phyloP scores from a whole-genome alignment of 2,113 vertebrate species.

The Hemicordylus capensis region DNA sequence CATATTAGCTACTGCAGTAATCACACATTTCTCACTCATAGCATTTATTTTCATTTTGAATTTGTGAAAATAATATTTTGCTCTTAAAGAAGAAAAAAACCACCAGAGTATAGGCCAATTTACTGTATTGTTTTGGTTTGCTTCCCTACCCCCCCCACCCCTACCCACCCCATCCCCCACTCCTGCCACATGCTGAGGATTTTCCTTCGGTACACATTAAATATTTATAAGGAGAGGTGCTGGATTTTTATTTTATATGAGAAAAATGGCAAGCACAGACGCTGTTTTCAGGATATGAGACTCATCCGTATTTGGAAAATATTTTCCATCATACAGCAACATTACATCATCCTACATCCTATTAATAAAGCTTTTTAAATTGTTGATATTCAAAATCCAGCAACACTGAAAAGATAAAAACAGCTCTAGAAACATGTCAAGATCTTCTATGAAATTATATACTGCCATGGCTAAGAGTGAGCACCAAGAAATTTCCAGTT shows the following conservation, averaged over 20 bases:
- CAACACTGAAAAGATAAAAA: background rate
- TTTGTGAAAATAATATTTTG: conserved; percentile 40
- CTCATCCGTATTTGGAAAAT: background rate
- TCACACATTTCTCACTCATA: conserved; percentile 1
- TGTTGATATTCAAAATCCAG: background rate
- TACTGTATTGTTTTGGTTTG: conserved; percentile 30
- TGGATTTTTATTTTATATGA: background rate
- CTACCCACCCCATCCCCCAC: too few relatives aligned
- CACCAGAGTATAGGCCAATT: conserved; percentile 26
- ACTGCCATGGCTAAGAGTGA: background rate
- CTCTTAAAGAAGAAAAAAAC: conserved; percentile 1
- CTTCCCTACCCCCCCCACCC: too few relatives aligned
- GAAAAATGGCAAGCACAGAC: background rate
- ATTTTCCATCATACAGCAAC: conserved; percentile 27
- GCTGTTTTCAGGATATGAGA: background rate
- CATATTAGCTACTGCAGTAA: conserved; percentile 43
- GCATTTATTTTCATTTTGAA: conserved; percentile 38
- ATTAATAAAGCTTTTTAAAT: background rate
- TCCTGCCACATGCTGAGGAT: conserved; percentile 26
- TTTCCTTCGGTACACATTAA: conserved; percentile 34
- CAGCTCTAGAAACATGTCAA: background rate
- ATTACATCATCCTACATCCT: conserved; percentile 27
- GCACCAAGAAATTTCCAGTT: background rate
- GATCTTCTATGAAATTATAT: background rate
- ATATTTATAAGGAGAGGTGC: conserved; percentile 31